These are phyloP conservation scores for Callipepla californica DNA, from an alignment of 2,113 vertebrate genomes.

Conservation along the genomic window DNA sequence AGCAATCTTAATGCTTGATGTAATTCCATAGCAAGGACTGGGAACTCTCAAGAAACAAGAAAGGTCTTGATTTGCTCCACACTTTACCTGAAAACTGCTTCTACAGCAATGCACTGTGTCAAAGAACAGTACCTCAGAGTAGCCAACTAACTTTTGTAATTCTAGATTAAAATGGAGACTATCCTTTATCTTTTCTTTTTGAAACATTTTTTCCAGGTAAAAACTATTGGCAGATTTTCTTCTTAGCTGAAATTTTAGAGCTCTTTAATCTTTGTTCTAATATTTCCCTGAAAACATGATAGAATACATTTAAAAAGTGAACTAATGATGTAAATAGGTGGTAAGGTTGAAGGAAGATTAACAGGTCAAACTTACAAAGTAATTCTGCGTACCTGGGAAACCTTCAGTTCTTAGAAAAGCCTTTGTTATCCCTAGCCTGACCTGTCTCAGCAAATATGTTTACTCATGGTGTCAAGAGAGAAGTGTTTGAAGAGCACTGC, in stretches of 20 bases:
- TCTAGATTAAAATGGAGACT: conserved; percentile 27
- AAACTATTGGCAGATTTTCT: conserved; percentile 7
- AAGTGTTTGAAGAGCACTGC: background rate
- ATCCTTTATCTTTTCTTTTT: conserved; percentile 19
- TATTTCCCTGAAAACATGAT: conserved; percentile 16
- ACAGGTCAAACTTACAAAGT: conserved; percentile 37
- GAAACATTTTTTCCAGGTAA: conserved; percentile 48
- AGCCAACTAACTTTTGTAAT: conserved; percentile 47
- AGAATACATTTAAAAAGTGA: background rate
- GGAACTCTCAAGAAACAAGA: conserved; percentile 67
- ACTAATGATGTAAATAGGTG: background rate
- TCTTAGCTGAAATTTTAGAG: conserved; percentile 29
- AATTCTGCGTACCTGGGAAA: conserved; percentile 30
- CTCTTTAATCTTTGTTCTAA: conserved; percentile 33
- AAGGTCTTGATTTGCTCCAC: conserved; percentile 39
- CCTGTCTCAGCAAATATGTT: conserved; percentile 29
- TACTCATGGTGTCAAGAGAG: background rate
- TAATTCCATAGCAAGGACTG: conserved; percentile 53
- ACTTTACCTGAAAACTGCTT: conserved; percentile 45
- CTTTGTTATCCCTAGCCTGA: conserved; percentile 2
- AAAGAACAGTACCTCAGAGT: conserved; percentile 19
- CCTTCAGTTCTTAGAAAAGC: conserved; percentile 55
- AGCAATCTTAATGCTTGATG: conserved; percentile 52
- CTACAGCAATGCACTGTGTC: conserved; percentile 11
- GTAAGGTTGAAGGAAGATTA: background rate